phyloP scores from a whole-genome alignment of 2,113 vertebrate genomes.

The Kryptolebias marmoratus region DNA sequence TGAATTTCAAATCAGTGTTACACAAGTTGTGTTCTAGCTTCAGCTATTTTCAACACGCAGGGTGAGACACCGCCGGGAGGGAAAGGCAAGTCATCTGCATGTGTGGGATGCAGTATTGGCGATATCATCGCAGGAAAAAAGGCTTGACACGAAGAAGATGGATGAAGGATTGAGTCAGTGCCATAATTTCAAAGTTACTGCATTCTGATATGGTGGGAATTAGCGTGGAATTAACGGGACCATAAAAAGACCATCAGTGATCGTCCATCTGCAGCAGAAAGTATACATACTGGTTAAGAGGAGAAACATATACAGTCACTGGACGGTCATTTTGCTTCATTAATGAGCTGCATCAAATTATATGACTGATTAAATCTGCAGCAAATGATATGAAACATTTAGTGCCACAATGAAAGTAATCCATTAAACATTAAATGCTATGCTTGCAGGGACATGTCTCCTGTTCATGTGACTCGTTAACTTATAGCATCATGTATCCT shows the following conservation, averaged over 20 bases:
- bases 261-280: conserved; percentile 17
- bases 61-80: conserved; percentile 51
- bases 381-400: conserved; percentile 1
- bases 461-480: too few relatives aligned
- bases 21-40: conserved; percentile 66
- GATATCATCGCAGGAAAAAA: conserved; percentile 53
- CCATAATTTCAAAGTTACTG: conserved; percentile 52
- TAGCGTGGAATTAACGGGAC: conserved; percentile 19
- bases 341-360: conserved; percentile 14
- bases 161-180: conserved; percentile 36
- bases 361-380: not conserved
- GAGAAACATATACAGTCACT: conserved; percentile 4
- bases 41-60: conserved; percentile 62
- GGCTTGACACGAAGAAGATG: conserved; percentile 34
- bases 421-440: not conserved
- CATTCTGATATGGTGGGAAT: conserved; percentile 36
- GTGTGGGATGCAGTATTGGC: conserved; percentile 59
- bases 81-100: conserved; percentile 59
- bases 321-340: conserved; percentile 5
- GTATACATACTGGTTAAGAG: conserved; percentile 12
- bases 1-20: conserved; percentile 75
- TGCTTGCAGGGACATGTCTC: not conserved
- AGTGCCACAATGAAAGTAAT: not conserved
- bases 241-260: conserved; percentile 16
- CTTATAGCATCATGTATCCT: too few relatives aligned